phyloP scores from a whole-genome alignment of 2,797 vertebrate species.

The Okamejei kenojei region DNA sequence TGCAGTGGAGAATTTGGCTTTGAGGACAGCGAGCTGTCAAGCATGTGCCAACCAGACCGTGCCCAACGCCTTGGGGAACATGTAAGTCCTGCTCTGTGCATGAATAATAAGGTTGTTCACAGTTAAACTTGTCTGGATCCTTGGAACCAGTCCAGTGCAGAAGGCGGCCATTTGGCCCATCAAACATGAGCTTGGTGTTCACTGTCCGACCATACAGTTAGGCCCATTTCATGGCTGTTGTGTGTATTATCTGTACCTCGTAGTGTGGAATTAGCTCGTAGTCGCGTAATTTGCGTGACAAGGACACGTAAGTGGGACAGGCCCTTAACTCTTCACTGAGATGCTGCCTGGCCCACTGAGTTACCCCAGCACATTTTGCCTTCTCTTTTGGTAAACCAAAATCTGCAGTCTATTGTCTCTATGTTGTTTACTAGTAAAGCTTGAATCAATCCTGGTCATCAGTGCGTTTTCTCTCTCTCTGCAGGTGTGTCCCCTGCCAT shows the following conservation, averaged over 20 bases:
- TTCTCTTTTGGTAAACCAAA: too few species aligned
- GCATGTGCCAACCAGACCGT: not conserved
- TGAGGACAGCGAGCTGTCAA: not conserved
- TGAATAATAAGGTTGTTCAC: too few species aligned
- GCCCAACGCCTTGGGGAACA: slow-evolving; percentile 13
- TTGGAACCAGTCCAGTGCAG: not conserved
- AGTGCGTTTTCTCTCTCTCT: not conserved
- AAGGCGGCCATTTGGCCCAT: too few species aligned
- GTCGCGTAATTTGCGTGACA: too few species aligned
- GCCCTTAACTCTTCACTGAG: too few species aligned
- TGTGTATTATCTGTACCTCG: not conserved
- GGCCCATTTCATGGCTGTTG: not conserved
- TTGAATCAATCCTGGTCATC: not conserved
- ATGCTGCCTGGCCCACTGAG: too few species aligned
- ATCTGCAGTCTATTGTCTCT: not conserved
- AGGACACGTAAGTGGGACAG: too few species aligned
- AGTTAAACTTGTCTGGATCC: too few species aligned
- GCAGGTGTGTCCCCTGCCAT: slow-evolving; percentile 44
- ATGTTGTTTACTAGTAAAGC: not conserved
- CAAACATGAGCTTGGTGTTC: too few species aligned
- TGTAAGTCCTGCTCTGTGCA: not conserved
- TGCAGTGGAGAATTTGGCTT: not conserved
- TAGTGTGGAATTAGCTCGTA: too few species aligned
- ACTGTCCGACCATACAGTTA: too few species aligned
- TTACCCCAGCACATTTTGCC: too few species aligned